Evolutionary conservation across 2,113 vertebrate genomes (phyloP).

Genomic region (Apus apus): DNA sequence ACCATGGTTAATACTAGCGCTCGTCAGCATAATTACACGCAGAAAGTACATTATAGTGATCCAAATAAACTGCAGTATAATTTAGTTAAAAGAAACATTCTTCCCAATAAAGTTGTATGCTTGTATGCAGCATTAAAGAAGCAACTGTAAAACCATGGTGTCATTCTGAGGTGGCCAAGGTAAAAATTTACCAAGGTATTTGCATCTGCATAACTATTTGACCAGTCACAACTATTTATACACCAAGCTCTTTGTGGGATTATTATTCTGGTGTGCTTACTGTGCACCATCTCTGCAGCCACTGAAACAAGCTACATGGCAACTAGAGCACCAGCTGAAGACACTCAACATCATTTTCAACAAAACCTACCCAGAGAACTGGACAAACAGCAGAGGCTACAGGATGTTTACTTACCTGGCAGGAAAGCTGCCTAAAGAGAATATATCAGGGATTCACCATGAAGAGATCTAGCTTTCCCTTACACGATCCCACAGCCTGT

Average conservation of each 20-base stretch:
- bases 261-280: not conserved
- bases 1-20: not conserved
- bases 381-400: not conserved
- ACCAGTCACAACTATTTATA: not conserved
- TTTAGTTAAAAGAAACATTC: not conserved
- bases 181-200: not conserved
- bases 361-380: not conserved
- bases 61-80: not conserved
- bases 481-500: not conserved
- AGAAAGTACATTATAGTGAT: not conserved
- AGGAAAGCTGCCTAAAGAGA: not conserved
- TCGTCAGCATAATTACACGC: not conserved
- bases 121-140: not conserved
- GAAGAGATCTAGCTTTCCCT: not conserved
- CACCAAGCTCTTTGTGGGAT: not conserved
- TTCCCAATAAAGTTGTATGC: not conserved
- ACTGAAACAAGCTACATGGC: not conserved
- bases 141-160: not conserved
- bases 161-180: not conserved
- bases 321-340: not conserved
- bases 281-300: not conserved
- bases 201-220: not conserved
- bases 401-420: not conserved
- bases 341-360: not conserved
- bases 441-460: not conserved